Evolutionary conservation across 2,888 invertebrate genomes (phyloP).

Genomic region (Drosophila histrio): DNA sequence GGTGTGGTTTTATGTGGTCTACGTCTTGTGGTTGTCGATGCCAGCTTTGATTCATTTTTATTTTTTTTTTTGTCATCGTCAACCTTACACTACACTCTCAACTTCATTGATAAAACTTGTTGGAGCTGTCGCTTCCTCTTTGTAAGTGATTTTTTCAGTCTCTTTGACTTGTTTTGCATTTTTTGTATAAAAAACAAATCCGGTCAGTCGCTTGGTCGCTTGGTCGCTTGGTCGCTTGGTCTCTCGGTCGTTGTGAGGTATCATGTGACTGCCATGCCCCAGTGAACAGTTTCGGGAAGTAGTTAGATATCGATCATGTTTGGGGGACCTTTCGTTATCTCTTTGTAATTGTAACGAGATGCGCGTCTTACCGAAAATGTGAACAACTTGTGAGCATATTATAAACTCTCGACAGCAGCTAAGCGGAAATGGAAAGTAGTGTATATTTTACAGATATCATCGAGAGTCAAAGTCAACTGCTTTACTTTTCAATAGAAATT

Average conservation of each 20-base stretch:
- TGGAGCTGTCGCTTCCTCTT: constrained; percentile 68
- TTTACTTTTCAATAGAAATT: neutral
- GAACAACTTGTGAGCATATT: neutral
- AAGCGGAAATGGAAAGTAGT: neutral
- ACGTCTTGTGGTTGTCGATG: constrained; percentile 46
- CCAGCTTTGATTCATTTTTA: constrained; percentile 22
- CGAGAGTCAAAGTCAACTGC: no score
- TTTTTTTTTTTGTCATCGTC: constrained; percentile 45
- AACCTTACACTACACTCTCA: constrained; percentile 46
- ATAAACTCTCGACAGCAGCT: neutral
- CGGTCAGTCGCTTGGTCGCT: constrained; percentile 44
- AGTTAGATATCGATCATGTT: constrained; percentile 14
- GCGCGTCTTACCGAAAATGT: neutral
- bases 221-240: constrained; percentile 21
- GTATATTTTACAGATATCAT: neutral
- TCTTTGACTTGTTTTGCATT: constrained; percentile 24
- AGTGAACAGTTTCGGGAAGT: constrained; percentile 46
- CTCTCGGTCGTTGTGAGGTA: constrained; percentile 35
- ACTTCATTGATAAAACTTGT: constrained; percentile 74
- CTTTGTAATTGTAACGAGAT: neutral
- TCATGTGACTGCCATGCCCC: constrained; percentile 65
- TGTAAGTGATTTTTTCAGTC: constrained; percentile 65
- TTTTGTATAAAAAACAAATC: constrained; percentile 50
- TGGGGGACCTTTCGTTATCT: constrained; percentile 2
- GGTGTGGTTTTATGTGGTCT: constrained; percentile 62